Conservation (phyloP, 2,113 vertebrate species). For the Willisornis vidua region DNA sequence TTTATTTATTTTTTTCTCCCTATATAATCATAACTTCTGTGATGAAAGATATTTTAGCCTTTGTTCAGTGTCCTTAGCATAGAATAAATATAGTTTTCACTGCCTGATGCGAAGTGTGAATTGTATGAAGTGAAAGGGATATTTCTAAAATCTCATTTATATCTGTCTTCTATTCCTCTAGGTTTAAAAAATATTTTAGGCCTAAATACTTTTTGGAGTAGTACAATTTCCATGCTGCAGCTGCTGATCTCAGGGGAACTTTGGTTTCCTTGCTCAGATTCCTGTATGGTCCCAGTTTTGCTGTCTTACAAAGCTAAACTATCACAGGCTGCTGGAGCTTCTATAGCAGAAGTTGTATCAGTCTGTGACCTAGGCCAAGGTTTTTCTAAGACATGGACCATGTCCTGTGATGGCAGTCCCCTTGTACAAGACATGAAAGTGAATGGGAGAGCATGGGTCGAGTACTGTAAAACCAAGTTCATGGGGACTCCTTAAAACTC, state of each 20-base stretch:
- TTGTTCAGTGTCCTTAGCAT: not conserved
- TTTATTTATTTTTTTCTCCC: not conserved
- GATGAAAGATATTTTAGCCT: not conserved
- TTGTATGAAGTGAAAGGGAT: not conserved
- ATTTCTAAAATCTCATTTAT: not conserved
- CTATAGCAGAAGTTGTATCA: not conserved
- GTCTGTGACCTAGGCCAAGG: not conserved
- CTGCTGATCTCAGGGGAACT: not conserved
- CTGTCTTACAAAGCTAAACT: not conserved
- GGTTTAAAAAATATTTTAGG: not conserved
- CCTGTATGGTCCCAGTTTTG: not conserved
- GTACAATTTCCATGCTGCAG: not conserved
- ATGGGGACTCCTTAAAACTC: not conserved
- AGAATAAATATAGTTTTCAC: not conserved
- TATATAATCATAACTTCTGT: not conserved
- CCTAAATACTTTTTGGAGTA: not conserved
- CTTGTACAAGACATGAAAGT: not conserved
- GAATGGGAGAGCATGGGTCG: not conserved
- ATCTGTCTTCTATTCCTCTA: not conserved
- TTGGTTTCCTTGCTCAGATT: not conserved
- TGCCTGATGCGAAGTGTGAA: not conserved
- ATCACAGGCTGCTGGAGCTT: not conserved
- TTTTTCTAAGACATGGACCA: not conserved
- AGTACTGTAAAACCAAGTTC: not conserved
- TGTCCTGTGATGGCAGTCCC: not conserved